Evolutionary conservation across 2,888 invertebrate genomes (phyloP).

Genomic region (Euzophera pinguis): DNA sequence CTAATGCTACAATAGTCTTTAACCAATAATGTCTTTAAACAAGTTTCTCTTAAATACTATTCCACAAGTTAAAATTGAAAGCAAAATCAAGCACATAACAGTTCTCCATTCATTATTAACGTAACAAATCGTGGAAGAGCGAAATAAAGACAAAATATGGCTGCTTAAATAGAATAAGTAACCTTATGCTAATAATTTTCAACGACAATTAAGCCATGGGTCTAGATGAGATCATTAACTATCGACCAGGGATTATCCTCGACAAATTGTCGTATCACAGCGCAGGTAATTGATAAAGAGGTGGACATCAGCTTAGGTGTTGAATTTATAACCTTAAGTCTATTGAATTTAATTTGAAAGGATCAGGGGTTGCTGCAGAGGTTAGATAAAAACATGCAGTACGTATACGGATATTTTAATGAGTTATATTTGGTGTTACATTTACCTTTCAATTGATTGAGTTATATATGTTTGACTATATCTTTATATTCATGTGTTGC

Average conservation of each 20-base stretch:
- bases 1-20: no score
- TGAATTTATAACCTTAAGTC: neutral
- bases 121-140: neutral
- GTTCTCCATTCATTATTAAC: no score
- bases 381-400: no score
- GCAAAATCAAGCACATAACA: no score
- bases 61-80: no score
- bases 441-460: no score
- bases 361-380: neutral
- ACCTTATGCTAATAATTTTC: slow-evolving; percentile 3
- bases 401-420: neutral
- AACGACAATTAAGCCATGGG: slow-evolving; percentile 23
- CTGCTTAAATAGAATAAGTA: neutral
- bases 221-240: slow-evolving; percentile 70
- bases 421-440: no score
- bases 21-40: no score
- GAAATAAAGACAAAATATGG: neutral
- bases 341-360: neutral
- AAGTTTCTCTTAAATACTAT: no score
- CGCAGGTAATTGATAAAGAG: slow-evolving; percentile 80
- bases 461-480: no score
- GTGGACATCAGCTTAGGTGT: slow-evolving; percentile 40
- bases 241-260: slow-evolving; percentile 68
- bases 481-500: no score
- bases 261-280: slow-evolving; percentile 81